Base-by-base conservation (phyloP, 2,113 vertebrate species). In the Tinamus guttatus region DNA sequence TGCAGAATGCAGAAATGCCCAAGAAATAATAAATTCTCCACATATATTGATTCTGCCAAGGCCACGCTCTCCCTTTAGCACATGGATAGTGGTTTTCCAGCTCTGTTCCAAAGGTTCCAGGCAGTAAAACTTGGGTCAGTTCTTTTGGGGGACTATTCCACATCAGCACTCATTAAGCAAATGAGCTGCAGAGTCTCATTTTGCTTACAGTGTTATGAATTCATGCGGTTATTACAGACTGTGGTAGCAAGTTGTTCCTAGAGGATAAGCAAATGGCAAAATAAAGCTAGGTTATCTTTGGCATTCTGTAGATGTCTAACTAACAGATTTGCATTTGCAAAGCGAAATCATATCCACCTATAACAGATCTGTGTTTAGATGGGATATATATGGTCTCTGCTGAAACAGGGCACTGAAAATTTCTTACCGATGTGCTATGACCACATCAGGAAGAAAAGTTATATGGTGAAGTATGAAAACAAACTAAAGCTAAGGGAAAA, bases 301-400 rank as follows among this genome's bases (percentile, higher is more conserved):
- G 12, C 24, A 38, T 6, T 21, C 7, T 30, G 20, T 5, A 16
- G n/a, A 34, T 6, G 4, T 64, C 28, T 1, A 81, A 54, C 16
- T 41, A 36, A 32, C 7, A 17, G 62, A 62, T 67, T 25, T 77
- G 60, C 77, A 77, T 51, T 40, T 79, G 60, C 54, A 86, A 89
- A 38, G 22, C 62, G 51, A 45, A 83, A 45, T 32, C 18, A 11
- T 2, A 87, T 38, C 49, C 36, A 56, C 45, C 40, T 6, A 0
- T 27, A 41, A 21, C 38, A 51, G 36, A 36, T 8, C 60, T 18
- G 71, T 32, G 58, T 67, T 20, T 5, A 34, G 83, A 56, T 0
- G 25, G 63, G 24, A 59, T 9, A 19, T 0, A 27, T 0, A 11
- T 8, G 4, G 1, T 10, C 43, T 51, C n/a, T 34, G 4, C 28